Conservation (phyloP, 2,888 invertebrate genomes). For the Brachynemurus nebulosus region DNA sequence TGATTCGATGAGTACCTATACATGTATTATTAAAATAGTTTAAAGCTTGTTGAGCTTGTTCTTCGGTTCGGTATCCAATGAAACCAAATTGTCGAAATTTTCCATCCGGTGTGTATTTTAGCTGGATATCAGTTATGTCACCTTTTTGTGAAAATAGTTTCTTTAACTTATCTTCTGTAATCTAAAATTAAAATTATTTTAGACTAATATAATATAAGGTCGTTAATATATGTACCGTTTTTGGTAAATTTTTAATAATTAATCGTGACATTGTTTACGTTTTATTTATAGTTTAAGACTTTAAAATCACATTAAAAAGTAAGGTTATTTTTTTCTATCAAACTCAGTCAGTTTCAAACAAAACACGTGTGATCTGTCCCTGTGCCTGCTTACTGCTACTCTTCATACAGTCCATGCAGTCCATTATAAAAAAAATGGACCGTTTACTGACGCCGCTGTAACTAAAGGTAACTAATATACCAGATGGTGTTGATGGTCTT, state of each 20-base stretch:
- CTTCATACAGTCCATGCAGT: too few relatives aligned
- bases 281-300: too few relatives aligned
- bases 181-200: conserved; percentile 34
- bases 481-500: too few relatives aligned
- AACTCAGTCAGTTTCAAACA: too few relatives aligned
- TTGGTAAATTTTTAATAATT: conserved; percentile 82
- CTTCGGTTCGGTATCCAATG: conserved; percentile 72
- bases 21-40: conserved; percentile 72
- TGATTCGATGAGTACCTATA: conserved; percentile 68
- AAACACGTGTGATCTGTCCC: too few relatives aligned
- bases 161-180: conserved; percentile 61
- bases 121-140: conserved; percentile 79
- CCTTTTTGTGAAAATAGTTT: conserved; percentile 68
- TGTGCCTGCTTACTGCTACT: too few relatives aligned
- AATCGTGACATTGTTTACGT: conserved; percentile 88
- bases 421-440: too few relatives aligned
- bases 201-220: background rate
- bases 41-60: conserved; percentile 63
- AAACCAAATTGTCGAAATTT: conserved; percentile 89
- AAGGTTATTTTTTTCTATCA: too few relatives aligned
- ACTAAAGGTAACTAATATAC: too few relatives aligned
- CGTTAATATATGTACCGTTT: conserved; percentile 52
- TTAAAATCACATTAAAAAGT: too few relatives aligned
- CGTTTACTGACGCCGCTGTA: too few relatives aligned
- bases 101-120: conserved; percentile 86